A percentile compares a stretch with the other conserved stretches of the same genome.
Evolutionary conservation across 2,113 vertebrate species (phyloP).

Genomic region (Agelaius tricolor): DNA sequence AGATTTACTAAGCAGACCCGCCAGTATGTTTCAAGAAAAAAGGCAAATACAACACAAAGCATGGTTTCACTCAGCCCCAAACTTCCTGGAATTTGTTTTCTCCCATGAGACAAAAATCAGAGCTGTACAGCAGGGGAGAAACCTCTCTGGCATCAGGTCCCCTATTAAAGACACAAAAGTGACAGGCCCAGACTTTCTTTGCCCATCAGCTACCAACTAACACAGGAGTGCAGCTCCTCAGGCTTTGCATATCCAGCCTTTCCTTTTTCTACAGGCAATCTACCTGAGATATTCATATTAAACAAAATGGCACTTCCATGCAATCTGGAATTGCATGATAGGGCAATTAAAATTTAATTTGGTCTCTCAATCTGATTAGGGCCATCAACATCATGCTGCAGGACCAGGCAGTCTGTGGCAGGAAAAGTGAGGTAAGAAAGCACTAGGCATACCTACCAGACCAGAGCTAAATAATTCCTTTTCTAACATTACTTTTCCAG

Average conservation of each 20-base stretch:
- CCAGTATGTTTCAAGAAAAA: not conserved
- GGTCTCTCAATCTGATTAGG: not conserved
- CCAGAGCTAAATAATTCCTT: not conserved
- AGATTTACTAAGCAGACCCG: not conserved
- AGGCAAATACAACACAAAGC: not conserved
- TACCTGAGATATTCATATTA: not conserved
- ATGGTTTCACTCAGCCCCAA: not conserved
- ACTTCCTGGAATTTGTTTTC: not conserved
- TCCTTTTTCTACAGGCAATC: not conserved
- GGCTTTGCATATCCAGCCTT: not conserved
- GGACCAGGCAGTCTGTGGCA: not conserved
- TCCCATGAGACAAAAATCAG: not conserved
- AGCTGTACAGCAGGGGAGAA: not conserved
- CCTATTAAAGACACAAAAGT: not conserved
- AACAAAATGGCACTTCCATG: not conserved
- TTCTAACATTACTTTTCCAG: not conserved
- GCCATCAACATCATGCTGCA: not conserved
- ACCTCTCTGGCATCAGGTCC: not conserved
- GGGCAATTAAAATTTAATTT: slow-evolving; percentile 1
- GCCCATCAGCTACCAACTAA: not conserved
- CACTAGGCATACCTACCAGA: not conserved
- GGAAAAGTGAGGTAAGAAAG: not conserved
- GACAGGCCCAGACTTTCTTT: not conserved
- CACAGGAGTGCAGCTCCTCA: not conserved
- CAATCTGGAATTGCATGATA: not conserved